Evolutionary conservation across 2,888 invertebrate genomes (phyloP).

Genomic region (Dicycla oo): DNA sequence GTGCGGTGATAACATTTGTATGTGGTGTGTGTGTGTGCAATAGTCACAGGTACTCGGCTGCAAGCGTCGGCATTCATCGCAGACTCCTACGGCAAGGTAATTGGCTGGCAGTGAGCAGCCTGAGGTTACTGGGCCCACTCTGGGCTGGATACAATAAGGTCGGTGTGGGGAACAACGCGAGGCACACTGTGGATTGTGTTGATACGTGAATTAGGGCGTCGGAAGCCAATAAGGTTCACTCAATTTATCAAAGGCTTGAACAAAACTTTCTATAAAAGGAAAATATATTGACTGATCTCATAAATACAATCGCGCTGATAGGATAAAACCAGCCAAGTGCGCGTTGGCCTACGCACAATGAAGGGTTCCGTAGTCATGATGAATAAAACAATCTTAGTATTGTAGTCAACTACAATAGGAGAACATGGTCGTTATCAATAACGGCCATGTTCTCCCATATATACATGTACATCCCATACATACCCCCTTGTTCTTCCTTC

Average conservation of each 20-base stretch:
- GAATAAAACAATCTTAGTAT: too few species aligned
- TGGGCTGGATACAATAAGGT: constrained; percentile 1
- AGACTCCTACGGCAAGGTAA: constrained; percentile 25
- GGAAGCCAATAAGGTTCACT: background rate
- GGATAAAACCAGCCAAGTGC: too few species aligned
- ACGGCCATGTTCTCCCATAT: too few species aligned
- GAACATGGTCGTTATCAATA: too few species aligned
- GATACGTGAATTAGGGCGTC: background rate
- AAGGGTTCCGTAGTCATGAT: too few species aligned
- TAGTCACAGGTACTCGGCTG: constrained; percentile 29
- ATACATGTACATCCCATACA: too few species aligned
- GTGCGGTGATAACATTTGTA: background rate
- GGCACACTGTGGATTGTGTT: background rate
- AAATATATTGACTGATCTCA: background rate
- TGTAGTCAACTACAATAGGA: too few species aligned
- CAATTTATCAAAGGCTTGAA: background rate
- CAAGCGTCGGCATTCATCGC: constrained; percentile 29
- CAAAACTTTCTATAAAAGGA: background rate
- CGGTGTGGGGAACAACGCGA: background rate
- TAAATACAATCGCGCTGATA: background rate
- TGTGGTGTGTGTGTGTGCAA: constrained; percentile 22
- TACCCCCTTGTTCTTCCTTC: too few species aligned
- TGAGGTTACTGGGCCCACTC: background rate
- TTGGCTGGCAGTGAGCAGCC: constrained; percentile 14
- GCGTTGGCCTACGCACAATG: too few species aligned